These are phyloP conservation scores for Melieria crassipennis DNA, from an alignment of 2,888 invertebrate species.

Conservation along the genomic window DNA sequence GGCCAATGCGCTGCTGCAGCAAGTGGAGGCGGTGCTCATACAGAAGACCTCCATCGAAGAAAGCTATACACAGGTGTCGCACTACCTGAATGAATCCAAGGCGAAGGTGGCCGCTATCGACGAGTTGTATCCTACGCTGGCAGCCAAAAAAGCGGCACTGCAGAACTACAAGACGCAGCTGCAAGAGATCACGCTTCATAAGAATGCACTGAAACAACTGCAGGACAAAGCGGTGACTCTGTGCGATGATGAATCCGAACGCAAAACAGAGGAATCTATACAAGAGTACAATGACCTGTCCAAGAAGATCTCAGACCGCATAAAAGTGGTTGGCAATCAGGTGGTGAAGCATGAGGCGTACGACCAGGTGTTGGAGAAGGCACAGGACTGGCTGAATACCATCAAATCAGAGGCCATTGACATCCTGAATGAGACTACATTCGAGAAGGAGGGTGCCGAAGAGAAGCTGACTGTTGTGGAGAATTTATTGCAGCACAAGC, in stretches of 20 bases:
- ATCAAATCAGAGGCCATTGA: slow-evolving; percentile 81
- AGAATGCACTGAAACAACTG: slow-evolving; percentile 83
- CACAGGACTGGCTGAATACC: slow-evolving; percentile 83
- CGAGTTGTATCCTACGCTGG: slow-evolving; percentile 80
- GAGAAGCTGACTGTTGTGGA: slow-evolving; percentile 79
- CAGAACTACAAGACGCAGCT: slow-evolving; percentile 82
- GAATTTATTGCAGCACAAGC: slow-evolving; percentile 77
- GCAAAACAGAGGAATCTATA: slow-evolving; percentile 78
- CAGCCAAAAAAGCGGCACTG: slow-evolving; percentile 88
- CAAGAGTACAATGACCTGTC: slow-evolving; percentile 77
- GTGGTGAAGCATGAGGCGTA: slow-evolving; percentile 85
- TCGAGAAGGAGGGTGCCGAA: slow-evolving; percentile 82
- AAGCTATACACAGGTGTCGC: slow-evolving; percentile 85
- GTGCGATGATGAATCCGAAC: slow-evolving; percentile 81
- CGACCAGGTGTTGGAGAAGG: slow-evolving; percentile 82
- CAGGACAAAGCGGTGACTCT: slow-evolving; percentile 83
- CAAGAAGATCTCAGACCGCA: slow-evolving; percentile 74
- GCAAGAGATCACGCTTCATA: slow-evolving; percentile 88
- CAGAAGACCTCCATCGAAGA: slow-evolving; percentile 94
- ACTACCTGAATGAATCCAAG: slow-evolving; percentile 86
- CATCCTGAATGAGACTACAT: slow-evolving; percentile 80
- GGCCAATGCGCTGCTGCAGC: slow-evolving; percentile 84
- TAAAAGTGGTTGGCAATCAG: slow-evolving; percentile 74
- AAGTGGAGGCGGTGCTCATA: slow-evolving; percentile 87
- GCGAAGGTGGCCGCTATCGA: slow-evolving; percentile 77